phyloP scores from a whole-genome alignment of 2,797 vertebrate species.

The Channallabes apus region DNA sequence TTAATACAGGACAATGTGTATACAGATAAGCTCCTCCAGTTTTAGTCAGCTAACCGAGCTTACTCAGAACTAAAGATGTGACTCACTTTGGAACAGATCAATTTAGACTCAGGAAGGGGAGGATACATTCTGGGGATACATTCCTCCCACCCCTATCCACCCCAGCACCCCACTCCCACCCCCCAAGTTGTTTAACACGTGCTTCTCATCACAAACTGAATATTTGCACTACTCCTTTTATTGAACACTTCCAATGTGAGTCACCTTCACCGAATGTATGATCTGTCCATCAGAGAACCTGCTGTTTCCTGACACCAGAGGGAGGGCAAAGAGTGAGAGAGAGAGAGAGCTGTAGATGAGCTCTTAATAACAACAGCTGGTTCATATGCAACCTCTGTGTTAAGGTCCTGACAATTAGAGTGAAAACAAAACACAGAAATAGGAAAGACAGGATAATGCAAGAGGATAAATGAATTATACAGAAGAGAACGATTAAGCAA shows the following conservation, averaged over 20 bases:
- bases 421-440: not conserved
- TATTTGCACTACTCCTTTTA: not conserved
- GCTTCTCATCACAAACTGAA: not conserved
- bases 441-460: not conserved
- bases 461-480: conserved; percentile 1
- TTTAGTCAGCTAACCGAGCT: not conserved
- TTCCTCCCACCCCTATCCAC: too few relatives aligned
- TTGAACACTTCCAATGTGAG: not conserved
- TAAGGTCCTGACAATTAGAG: conserved; percentile 1
- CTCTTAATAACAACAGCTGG: not conserved
- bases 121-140: not conserved
- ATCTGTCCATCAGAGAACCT: not conserved
- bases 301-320: not conserved
- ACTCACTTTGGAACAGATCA: conserved; percentile 1
- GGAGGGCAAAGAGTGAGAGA: not conserved
- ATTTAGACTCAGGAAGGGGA: not conserved
- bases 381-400: not conserved
- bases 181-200: not conserved
- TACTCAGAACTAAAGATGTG: not conserved
- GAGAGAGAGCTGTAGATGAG: not conserved
- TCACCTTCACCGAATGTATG: conserved; percentile 11
- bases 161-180: not conserved
- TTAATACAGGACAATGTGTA: not conserved
- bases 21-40: not conserved
- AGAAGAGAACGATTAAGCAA: not conserved